Evolutionary conservation across 2,113 vertebrate genomes (phyloP), one percentile per base, ranked within the genome.

Genomic region (Eclectus roratus): DNA sequence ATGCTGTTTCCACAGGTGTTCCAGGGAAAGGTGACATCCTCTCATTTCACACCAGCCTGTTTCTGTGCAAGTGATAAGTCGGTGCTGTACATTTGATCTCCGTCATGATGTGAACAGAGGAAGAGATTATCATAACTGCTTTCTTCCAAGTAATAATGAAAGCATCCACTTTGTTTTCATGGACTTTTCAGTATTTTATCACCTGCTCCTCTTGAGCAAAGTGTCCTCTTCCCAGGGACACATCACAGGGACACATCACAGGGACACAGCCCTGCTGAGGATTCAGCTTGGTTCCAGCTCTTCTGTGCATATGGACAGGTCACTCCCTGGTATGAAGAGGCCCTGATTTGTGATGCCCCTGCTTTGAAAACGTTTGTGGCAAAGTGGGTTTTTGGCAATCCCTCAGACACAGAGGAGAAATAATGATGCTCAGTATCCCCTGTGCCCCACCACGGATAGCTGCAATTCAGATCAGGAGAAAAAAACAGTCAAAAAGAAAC

Each of bases 371-470:
- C 11, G 13, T 44, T 61, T 90, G 35, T 61, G 64, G 39, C 17
- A 79, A 85, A 86, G 60, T 33, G 72, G 29, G 25, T 52, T 10
- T 29, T 53, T 65, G 68, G 20, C 35, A 73, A 19, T 8, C 27
- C n/a, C 69, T 79, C 25, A 55, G 53, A 29, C 23, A 65, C 13
- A 76, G 60, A 85, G 44, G 29, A 90, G 55, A 80, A 92, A 91
- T 33, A 0, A 29, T 49, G 25, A 19, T 63, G n/a, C 21, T 70
- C 35, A 21, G 31, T 39, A 49, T 53, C 31, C 43, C 9, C 41
- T 0, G 1, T 17, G 13, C 11, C 66, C 17, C 20, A 27, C 15
- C 1, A 1, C 25, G 6, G 11, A 74, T 68, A 4, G 2, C 27
- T 39, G 77, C 44, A 68, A 29, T 74, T 70, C 56, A 63, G 28